Evolutionary conservation across 1,140 invertebrate species (phyloP), one percentile per base, ranked within the genome.

Genomic region (Temnothorax longispinosus): DNA sequence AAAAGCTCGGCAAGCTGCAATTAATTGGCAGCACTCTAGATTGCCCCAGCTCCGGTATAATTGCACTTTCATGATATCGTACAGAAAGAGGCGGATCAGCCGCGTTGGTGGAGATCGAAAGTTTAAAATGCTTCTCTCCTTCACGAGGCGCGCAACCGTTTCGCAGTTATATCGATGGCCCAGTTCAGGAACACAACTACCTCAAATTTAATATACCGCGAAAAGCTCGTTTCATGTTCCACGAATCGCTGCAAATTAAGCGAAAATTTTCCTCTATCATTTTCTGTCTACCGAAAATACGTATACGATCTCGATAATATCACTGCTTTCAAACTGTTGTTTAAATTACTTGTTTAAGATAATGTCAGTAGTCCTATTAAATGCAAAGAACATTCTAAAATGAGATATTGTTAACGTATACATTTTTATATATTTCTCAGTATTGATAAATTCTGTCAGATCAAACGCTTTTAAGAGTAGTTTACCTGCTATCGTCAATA

Each of bases 11-110:
- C 58, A 44, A 47, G 58, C 41, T 27, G 69, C 80, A 41, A 84
- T 75, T 84, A 84, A 84, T 84, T 84, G 69, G 80, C 54, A 74
- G 69, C 27, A 13, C 56, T 84, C 54, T 13, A 74, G 27, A 60
- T 74, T 47, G 38, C 69, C 32, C n/a, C 27, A 0, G 58, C 52
- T 58, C 41, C 32, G 41, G 18, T 75, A 50, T 84, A 84, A 84
- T 75, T 60, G 69, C 56, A 50, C 7, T 62, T 74, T 60, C 67
- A 74, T 21, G 67, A 82, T 82, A 82, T 47, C 52, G 11, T 11
- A 32, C 27, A 15, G 18, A 82, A 41, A 60, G 27, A 82, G 71
- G 67, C 41, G n/a, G 69, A 44, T 38, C 58, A 74, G 35, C 7
- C 21, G 54, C 67, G 18, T 8, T 38, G 52, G 15, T 5, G 2